Conservation (phyloP, 2,797 vertebrate species). For the Lepus townsendii region DNA sequence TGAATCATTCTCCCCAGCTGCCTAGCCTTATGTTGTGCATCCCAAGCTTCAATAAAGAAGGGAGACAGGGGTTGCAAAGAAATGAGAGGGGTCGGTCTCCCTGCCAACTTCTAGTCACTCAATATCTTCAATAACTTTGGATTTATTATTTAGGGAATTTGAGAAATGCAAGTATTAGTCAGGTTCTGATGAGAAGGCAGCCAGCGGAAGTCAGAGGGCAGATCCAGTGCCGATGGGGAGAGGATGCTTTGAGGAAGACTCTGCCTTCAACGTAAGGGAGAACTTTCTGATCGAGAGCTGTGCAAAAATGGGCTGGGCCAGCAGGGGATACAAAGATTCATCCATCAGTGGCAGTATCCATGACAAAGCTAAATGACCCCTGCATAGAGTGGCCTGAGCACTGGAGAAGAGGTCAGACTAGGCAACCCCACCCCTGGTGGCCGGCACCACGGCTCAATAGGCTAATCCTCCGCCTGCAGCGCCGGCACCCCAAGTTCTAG, state of each 20-base stretch:
- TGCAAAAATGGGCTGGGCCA: not conserved
- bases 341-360: not conserved
- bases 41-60: constrained; percentile 42
- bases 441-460: too few relatives aligned
- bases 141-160: constrained; percentile 66
- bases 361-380: not conserved
- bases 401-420: not conserved
- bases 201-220: not conserved
- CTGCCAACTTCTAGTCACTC: constrained; percentile 42
- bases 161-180: constrained; percentile 29
- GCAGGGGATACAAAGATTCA: not conserved
- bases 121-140: constrained; percentile 58
- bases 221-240: not conserved
- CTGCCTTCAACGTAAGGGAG: not conserved
- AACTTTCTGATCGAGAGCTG: not conserved
- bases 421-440: not conserved
- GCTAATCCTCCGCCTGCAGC: too few relatives aligned
- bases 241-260: not conserved
- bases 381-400: not conserved
- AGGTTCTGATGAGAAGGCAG: constrained; percentile 48
- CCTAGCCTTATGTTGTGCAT: not conserved
- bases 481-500: too few relatives aligned
- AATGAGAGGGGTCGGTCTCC: constrained; percentile 1
- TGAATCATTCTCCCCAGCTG: not conserved
- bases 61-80: constrained; percentile 44